These are phyloP conservation scores for Temnothorax unifasciatus DNA, from an alignment of 2,888 invertebrate genomes.

Conservation along the genomic window DNA sequence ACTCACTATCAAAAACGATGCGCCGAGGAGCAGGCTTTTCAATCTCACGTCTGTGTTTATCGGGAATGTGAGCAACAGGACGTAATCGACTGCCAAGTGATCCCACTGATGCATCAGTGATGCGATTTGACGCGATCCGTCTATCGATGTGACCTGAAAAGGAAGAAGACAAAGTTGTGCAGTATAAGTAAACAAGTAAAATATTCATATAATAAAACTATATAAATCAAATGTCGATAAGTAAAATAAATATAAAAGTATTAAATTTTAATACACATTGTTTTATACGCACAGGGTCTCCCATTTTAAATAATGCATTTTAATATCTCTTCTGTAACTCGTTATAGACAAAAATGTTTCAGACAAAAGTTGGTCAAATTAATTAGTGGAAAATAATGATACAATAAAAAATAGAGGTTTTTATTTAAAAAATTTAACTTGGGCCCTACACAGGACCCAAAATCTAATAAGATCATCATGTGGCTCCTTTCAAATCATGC, in stretches of 20 bases:
- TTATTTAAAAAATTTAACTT: too few species aligned
- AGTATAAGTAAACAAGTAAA: not conserved
- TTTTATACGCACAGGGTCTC: not conserved
- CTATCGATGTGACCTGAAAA: conserved; percentile 83
- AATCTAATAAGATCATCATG: too few species aligned
- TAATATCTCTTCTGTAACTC: too few species aligned
- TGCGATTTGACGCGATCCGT: conserved; percentile 89
- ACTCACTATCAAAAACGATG: conserved; percentile 94
- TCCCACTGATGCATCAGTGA: conserved; percentile 92
- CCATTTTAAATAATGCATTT: too few species aligned
- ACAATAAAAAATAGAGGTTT: too few species aligned
- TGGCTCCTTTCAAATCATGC: too few species aligned
- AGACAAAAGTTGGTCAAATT: too few species aligned
- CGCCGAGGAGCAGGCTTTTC: conserved; percentile 93
- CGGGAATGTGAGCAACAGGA: conserved; percentile 92
- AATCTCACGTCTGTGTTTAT: conserved; percentile 91
- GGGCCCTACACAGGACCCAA: too few species aligned
- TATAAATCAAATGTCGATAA: not conserved
- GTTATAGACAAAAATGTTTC: too few species aligned
- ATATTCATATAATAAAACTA: not conserved
- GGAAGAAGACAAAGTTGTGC: not conserved
- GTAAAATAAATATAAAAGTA: not conserved
- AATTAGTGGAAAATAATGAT: too few species aligned
- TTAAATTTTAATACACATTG: conserved; percentile 4
- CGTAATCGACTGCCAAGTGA: conserved; percentile 90